Evolutionary conservation across 2,888 invertebrate species (phyloP), one percentile per base, ranked within the genome.

Genomic region (Drosophila picticornis): DNA sequence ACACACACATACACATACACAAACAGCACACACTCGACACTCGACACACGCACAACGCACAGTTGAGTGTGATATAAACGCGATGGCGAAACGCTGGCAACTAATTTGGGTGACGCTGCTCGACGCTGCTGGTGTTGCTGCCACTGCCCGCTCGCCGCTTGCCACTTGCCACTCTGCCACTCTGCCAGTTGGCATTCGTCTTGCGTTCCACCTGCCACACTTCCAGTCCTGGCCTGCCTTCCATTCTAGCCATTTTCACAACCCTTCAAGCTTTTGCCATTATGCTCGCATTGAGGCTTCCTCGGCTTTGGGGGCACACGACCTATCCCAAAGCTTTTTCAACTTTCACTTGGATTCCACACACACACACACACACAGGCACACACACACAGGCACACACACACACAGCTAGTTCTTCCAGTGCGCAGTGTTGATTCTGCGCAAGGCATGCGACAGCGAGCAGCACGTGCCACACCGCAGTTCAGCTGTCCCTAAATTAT

Each of bases 71-170:
- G 82, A 84, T 64, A 87, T 84, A 84, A 82, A 77, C 90, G 82
- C 90, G 84, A 81, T 68, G 85, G 88, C 85, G 88, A 84, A 89
- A 89, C 88, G 85, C 80, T 85, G 85, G 83, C 90, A 85, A 85
- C 85, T 85, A 87, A 85, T 85, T 84, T 89, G 84, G 88, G 90
- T 85, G 85, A 85, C 85, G 81, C 64, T 70, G 32, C 52, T 32
- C 36, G 46, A 31, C 50, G 63, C 72, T 65, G 62, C 53, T 11
- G 29, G n/a, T 62, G 40, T 34, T 50, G 32, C 55, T 66, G 55
- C 56, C 66, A 63, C 81, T 64, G 77, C 36, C 56, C n/a, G 38
- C 56, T 36, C 38, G 36, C 56, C n/a, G 38, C 56, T 36, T 56
- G 36, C 56, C 56, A 29, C 56, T 25, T 57, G 66, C 53, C 65